phyloP scores from a whole-genome alignment of 2,797 vertebrate species.

The Erethizon dorsatum region DNA sequence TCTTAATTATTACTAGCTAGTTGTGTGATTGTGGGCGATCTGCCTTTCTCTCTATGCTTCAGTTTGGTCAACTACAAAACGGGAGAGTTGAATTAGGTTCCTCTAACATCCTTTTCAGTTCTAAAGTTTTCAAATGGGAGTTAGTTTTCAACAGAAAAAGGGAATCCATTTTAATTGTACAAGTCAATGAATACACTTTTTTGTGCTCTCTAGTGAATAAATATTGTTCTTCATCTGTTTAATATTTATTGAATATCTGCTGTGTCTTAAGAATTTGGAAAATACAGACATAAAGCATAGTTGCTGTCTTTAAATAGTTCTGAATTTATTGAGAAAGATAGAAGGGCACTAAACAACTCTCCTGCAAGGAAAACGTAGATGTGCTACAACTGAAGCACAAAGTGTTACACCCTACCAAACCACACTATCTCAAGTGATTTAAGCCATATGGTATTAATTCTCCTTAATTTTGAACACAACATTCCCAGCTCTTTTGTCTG shows the following conservation, averaged over 20 bases:
- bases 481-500: not conserved
- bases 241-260: not conserved
- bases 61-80: conserved; percentile 32
- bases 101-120: not conserved
- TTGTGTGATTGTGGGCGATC: not conserved
- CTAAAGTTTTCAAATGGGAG: conserved; percentile 10
- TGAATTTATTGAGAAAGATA: not conserved
- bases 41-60: not conserved
- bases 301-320: not conserved
- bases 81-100: not conserved
- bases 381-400: not conserved
- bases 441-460: conserved; percentile 27
- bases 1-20: not conserved
- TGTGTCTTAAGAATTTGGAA: conserved; percentile 56
- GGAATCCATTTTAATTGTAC: not conserved
- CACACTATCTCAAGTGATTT: not conserved
- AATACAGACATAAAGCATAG: conserved; percentile 6
- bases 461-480: conserved; percentile 1
- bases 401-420: not conserved
- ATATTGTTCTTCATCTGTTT: not conserved
- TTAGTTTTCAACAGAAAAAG: not conserved
- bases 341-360: not conserved
- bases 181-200: not conserved
- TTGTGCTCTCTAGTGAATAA: not conserved
- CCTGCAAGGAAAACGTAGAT: not conserved